Base-by-base conservation (phyloP, 2,888 invertebrate genomes). In the Campaea margaritaria region DNA sequence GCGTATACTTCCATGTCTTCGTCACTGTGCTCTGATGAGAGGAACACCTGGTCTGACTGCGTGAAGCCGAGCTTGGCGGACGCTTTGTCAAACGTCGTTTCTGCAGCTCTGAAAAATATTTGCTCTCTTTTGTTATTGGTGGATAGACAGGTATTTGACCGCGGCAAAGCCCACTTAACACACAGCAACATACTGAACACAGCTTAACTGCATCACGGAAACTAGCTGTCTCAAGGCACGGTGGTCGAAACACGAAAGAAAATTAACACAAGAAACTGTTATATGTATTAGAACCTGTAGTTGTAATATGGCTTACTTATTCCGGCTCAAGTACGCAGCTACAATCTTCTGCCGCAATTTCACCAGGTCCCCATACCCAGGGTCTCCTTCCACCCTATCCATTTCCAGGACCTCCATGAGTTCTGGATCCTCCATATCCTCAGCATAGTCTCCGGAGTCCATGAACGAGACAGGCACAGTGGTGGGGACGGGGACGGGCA, bases 1-100 rank as follows among this genome's bases (percentile, higher is more conserved):
- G 96, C 96, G 93, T 95, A 96, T 48, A 95, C 93, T 75, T 96
- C 96, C 72, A 93, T 90, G 65, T 95, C 95, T 65, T 96, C 96
- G 69, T 96, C 96, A 47, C 95, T 95, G 58, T 94, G 93, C 66
- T 96, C 96, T 0, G 94, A 93, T 0, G 95, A 93, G 0, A 94
- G 90, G 48, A 93, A 93, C 55, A 93, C 87, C 58, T 85, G 87
- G 15, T 87, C 88, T 0, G 88, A 77, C 12, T 88, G 83, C 11
- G 85, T 80, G 72, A 86, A 86, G 0, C 89, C 89, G 1, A 85
- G 79, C 49, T 85, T 86, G 0, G 88, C 87, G 15, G 81, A 80
- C 0, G 76, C 81, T 36, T 82, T 86, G 65, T 93, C 92, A 49
- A 81, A 79, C 2, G 76, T 73, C 0, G 85, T 82, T 53, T 90